Evolutionary conservation across 2,888 invertebrate species (phyloP).

Genomic region (Agrotis ipsilon): DNA sequence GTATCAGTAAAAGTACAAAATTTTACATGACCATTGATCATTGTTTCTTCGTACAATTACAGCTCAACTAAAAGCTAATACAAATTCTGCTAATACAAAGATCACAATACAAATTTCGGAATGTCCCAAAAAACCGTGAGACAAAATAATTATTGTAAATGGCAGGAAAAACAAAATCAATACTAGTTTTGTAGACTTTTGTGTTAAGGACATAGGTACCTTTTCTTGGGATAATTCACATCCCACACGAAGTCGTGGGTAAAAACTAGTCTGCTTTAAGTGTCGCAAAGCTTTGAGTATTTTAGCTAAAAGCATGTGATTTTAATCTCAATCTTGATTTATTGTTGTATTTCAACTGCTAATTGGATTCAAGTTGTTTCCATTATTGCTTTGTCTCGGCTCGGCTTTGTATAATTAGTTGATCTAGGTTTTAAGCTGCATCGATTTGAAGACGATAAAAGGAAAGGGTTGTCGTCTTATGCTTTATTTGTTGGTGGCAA

Average conservation of each 20-base stretch:
- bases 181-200: too few relatives aligned
- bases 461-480: not conserved
- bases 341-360: conserved; percentile 27
- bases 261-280: not conserved
- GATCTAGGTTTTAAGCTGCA: conserved; percentile 27
- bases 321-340: conserved; percentile 54
- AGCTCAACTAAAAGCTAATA: too few relatives aligned
- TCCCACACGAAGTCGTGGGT: too few relatives aligned
- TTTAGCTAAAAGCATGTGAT: conserved; percentile 53
- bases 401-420: conserved; percentile 24
- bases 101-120: too few relatives aligned
- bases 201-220: not conserved
- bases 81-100: too few relatives aligned
- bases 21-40: too few relatives aligned
- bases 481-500: not conserved
- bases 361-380: conserved; percentile 40
- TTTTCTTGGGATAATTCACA: not conserved
- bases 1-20: too few relatives aligned
- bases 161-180: too few relatives aligned
- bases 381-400: conserved; percentile 22
- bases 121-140: too few relatives aligned
- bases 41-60: too few relatives aligned
- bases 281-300: conserved; percentile 22
- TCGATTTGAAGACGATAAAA: not conserved
- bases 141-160: too few relatives aligned